Evolutionary conservation across 2,797 vertebrate genomes (phyloP), one percentile per base, ranked within the genome.

Genomic region (Pseudochromis fuscus): DNA sequence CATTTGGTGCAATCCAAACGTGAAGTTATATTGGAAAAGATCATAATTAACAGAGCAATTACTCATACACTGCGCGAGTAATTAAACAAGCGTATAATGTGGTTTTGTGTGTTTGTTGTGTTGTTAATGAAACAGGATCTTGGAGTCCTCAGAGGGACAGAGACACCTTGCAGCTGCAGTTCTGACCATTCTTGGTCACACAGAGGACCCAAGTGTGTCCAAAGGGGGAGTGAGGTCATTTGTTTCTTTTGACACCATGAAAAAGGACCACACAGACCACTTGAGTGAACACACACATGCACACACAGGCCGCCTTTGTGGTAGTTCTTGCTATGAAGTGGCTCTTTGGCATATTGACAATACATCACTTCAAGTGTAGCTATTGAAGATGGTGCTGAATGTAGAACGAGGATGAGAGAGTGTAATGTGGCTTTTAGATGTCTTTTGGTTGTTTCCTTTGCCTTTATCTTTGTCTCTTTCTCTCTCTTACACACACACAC

Each of bases 141-240:
- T 16, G 0, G 38, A 65, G 38, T 56, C n/a, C 16, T 56, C 16
- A 18, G 11, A 38, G 15, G 45, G 72, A 61, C 13, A 75, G 48
- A 57, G 67, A 11, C 19, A 9, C 30, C 9, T 59, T 60, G n/a
- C 51, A 67, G 67, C 65, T 86, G 49, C 40, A 45, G 42, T 31
- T 77, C 55, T 61, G 77, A 75, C 78, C 83, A 81, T 89, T 83
- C 68, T 89, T 88, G 72, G 84, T 87, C 74, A 84, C 64, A 75
- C 23, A 66, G 38, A 71, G 19, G 42, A 42, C 79, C 60, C 11
- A 28, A n/a, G 52, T 66, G 61, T 77, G 80, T 62, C 81, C 72
- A 81, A 75, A 66, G 48, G 19, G 38, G 19, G 51, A 69, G 52
- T 89, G 86, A 89, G 77, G 67, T 87, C 81, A 87, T 90, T 59